A percentile compares a stretch with the other conserved stretches of the same genome.
Conservation (phyloP, 2,113 vertebrate genomes). For the Thunnus thynnus region DNA sequence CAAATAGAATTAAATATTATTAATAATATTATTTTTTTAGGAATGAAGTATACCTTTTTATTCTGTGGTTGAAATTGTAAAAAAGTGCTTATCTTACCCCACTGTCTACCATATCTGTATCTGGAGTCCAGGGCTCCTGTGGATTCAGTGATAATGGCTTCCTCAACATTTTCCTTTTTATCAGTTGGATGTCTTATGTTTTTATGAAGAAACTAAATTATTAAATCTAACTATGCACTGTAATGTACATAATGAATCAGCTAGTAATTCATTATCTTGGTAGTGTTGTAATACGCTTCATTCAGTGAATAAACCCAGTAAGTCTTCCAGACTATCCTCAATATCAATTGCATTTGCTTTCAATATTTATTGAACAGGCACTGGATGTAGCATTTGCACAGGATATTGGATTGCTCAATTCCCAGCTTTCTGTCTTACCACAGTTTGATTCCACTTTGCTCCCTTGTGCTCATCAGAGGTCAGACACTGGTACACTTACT, state of each 20-base stretch:
- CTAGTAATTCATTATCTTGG: neutral
- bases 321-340: neutral
- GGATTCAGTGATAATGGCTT: conserved; percentile 1
- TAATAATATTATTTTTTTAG: too few species aligned
- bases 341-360: neutral
- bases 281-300: conserved; percentile 8
- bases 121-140: too few species aligned
- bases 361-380: neutral
- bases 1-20: too few species aligned
- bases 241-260: neutral
- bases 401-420: conserved; percentile 1
- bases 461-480: conserved; percentile 24
- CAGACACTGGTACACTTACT: conserved; percentile 21
- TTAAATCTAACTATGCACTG: neutral
- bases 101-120: neutral
- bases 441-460: conserved; percentile 11
- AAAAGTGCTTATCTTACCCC: neutral
- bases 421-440: neutral
- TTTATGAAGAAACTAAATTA: neutral
- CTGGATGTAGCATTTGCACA: conserved; percentile 11
- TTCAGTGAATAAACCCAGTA: neutral
- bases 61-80: too few species aligned
- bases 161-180: conserved; percentile 34
- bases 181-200: neutral
- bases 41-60: too few species aligned